phyloP scores from a whole-genome alignment of 2,888 invertebrate species.

The Xanthia togata region DNA sequence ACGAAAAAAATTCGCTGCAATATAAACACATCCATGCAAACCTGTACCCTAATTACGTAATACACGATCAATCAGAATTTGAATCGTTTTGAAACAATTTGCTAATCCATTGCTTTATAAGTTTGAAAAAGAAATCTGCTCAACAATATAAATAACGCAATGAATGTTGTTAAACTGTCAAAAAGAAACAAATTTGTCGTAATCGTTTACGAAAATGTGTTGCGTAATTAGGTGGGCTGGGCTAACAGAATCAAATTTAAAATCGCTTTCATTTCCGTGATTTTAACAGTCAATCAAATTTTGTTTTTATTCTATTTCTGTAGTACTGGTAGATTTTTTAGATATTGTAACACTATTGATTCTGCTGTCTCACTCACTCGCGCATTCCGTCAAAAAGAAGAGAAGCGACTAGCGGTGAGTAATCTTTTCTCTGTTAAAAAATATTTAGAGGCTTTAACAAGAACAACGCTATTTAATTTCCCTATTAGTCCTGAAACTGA shows the following conservation, averaged over 20 bases:
- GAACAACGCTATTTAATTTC: slow-evolving; percentile 36
- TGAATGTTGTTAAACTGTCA: too few relatives aligned
- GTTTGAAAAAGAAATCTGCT: too few relatives aligned
- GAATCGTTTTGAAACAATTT: too few relatives aligned
- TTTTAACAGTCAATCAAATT: not conserved
- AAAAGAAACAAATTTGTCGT: too few relatives aligned
- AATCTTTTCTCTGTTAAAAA: slow-evolving; percentile 74
- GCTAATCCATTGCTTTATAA: too few relatives aligned
- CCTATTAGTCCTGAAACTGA: slow-evolving; percentile 33
- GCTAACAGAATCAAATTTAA: not conserved
- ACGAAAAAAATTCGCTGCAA: too few relatives aligned
- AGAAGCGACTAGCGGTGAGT: slow-evolving; percentile 83
- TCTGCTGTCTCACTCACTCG: slow-evolving; percentile 73
- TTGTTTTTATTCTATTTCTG: not conserved
- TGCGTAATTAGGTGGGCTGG: too few relatives aligned
- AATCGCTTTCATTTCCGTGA: not conserved
- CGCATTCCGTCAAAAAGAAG: slow-evolving; percentile 82
- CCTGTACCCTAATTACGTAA: too few relatives aligned
- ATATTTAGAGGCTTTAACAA: slow-evolving; percentile 34
- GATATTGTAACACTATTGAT: slow-evolving; percentile 63
- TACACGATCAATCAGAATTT: too few relatives aligned
- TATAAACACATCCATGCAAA: too few relatives aligned
- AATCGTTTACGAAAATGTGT: too few relatives aligned
- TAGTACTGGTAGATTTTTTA: slow-evolving; percentile 33
- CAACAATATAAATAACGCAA: too few relatives aligned